phyloP scores from a whole-genome alignment of 2,113 vertebrate species.

The Otus sunia region DNA sequence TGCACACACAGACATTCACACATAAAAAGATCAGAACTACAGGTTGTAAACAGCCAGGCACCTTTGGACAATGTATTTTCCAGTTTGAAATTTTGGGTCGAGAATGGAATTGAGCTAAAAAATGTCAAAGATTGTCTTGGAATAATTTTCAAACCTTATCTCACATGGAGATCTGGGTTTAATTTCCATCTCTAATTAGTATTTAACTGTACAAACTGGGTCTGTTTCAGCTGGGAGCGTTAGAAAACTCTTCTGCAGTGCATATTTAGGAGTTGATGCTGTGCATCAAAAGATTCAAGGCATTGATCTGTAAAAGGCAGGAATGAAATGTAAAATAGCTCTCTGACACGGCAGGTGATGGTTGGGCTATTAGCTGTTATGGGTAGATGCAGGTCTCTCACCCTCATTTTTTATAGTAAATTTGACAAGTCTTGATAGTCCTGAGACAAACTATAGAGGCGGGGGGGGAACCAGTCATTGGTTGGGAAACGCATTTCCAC shows the following conservation, averaged over 20 bases:
- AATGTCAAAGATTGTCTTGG: background rate
- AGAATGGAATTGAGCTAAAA: background rate
- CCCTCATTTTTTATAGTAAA: background rate
- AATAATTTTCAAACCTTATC: background rate
- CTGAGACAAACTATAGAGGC: background rate
- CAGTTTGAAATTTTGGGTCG: background rate
- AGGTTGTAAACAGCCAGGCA: background rate
- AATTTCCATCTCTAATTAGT: background rate
- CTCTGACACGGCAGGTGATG: background rate
- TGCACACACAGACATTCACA: no score
- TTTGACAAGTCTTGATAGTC: background rate
- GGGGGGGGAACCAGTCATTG: background rate
- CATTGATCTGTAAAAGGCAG: conserved; percentile 14
- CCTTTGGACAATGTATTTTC: background rate
- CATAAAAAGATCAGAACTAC: background rate
- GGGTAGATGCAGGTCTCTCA: background rate
- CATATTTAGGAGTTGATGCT: background rate
- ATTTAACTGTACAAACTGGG: background rate
- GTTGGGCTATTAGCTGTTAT: background rate
- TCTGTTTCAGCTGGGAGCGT: background rate
- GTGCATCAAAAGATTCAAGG: background rate
- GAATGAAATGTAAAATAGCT: conserved; percentile 10
- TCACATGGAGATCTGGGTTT: background rate
- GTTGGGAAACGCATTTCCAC: background rate
- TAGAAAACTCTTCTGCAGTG: background rate